Conservation (phyloP, 2,888 invertebrate species). For the Dyspetes luteomarginatus region DNA sequence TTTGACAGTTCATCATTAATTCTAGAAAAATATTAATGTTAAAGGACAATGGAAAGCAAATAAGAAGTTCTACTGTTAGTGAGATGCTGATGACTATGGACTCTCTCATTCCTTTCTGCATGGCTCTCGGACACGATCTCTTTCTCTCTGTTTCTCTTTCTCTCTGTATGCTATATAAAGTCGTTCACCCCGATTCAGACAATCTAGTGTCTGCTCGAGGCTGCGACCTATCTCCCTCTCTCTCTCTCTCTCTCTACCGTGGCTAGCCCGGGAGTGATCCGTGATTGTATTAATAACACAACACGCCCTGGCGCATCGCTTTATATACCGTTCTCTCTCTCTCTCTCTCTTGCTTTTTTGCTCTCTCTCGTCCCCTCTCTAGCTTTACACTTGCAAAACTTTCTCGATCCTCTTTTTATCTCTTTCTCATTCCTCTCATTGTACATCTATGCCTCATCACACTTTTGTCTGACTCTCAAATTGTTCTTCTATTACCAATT, state of each 20-base stretch:
- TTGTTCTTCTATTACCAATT: constrained; percentile 24
- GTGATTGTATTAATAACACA: constrained; percentile 84
- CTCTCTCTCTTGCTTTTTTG: constrained; percentile 54
- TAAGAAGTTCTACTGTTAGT: constrained; percentile 31
- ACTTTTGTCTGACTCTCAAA: constrained; percentile 40
- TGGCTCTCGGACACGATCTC: constrained; percentile 40
- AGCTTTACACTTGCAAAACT: constrained; percentile 45
- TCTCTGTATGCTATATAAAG: constrained; percentile 80
- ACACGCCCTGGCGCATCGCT: constrained; percentile 79
- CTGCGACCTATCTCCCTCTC: constrained; percentile 68
- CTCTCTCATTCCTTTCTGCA: constrained; percentile 26
- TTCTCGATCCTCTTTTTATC: constrained; percentile 51
- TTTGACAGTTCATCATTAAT: no score
- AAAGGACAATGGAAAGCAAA: constrained; percentile 35
- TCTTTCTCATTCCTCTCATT: constrained; percentile 49
- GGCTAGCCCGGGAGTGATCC: constrained; percentile 83
- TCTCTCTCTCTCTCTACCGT: constrained; percentile 54
- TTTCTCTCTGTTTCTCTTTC: constrained; percentile 33
- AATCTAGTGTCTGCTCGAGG: constrained; percentile 83
- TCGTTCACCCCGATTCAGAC: constrained; percentile 84
- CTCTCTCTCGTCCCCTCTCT: constrained; percentile 51
- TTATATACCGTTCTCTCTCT: constrained; percentile 71
- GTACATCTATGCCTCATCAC: constrained; percentile 59
- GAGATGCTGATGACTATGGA: constrained; percentile 20
- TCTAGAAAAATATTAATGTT: no score